Conservation (phyloP, 1,140 invertebrate genomes). For the Drosophila lacteicornis region DNA sequence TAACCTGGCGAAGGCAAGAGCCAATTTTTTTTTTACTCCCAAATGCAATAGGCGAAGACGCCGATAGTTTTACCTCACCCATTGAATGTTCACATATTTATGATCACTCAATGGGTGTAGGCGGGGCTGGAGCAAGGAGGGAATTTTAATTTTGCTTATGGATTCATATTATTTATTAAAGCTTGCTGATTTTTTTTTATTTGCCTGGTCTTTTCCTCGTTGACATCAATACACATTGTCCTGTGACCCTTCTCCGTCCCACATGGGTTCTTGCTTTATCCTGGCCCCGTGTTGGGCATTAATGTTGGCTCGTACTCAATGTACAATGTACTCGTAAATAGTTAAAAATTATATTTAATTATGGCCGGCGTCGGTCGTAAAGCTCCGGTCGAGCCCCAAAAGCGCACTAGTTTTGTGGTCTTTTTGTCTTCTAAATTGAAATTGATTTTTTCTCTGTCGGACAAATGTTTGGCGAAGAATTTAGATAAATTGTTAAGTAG, state of each 20-base stretch:
- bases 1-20: slow-evolving; percentile 29
- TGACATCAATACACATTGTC: slow-evolving; percentile 46
- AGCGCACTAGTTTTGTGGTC: slow-evolving; percentile 5
- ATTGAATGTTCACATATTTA: slow-evolving; percentile 66
- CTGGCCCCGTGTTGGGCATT: slow-evolving; percentile 58
- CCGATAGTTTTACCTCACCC: slow-evolving; percentile 13
- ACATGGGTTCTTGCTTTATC: slow-evolving; percentile 29
- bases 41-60: slow-evolving; percentile 14
- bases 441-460: slow-evolving; percentile 65
- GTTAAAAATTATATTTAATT: slow-evolving; percentile 82
- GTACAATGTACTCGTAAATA: slow-evolving; percentile 72
- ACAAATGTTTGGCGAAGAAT: slow-evolving; percentile 44
- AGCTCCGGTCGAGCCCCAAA: background rate
- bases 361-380: slow-evolving; percentile 35
- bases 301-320: slow-evolving; percentile 44
- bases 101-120: slow-evolving; percentile 69
- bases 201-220: slow-evolving; percentile 24
- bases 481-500: slow-evolving; percentile 76
- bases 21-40: slow-evolving; percentile 47
- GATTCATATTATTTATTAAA: slow-evolving; percentile 63
- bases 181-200: slow-evolving; percentile 14
- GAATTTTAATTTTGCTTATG: slow-evolving; percentile 59
- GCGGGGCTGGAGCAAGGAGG: background rate
- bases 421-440: slow-evolving; percentile 29
- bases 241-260: slow-evolving; percentile 29